These are phyloP conservation scores for Phalacrocorax aristotelis DNA, from an alignment of 2,113 vertebrate genomes.

Conservation along the genomic window DNA sequence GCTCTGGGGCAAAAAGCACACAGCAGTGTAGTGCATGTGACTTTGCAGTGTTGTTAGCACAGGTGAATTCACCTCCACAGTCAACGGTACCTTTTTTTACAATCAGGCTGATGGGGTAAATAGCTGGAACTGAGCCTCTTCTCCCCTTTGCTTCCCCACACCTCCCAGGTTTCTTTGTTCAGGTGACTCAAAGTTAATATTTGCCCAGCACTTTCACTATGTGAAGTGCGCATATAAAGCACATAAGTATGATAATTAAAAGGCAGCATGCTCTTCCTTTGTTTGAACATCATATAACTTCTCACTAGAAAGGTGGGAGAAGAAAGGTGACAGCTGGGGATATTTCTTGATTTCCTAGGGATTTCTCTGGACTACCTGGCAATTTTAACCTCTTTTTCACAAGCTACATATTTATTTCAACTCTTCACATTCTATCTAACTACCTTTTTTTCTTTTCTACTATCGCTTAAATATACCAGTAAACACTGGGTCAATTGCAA, in stretches of 20 bases:
- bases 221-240: neutral
- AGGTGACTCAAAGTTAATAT: constrained; percentile 6
- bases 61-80: neutral
- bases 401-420: neutral
- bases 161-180: neutral
- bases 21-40: rapidly evolving
- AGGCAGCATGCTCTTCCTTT: neutral
- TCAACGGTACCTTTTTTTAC: neutral
- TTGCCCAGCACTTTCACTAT: neutral
- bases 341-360: neutral
- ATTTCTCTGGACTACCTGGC: neutral
- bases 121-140: neutral
- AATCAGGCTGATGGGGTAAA: neutral
- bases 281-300: neutral
- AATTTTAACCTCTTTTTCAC: neutral
- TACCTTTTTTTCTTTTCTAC: neutral
- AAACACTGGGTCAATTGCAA: neutral
- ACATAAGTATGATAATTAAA: neutral
- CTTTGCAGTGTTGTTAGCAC: neutral
- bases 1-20: neutral
- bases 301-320: neutral
- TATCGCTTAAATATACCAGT: neutral
- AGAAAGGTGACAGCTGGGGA: neutral
- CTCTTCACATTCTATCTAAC: neutral
- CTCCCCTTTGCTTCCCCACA: neutral